Evolutionary conservation across 2,113 vertebrate genomes (phyloP).

Genomic region (Malaclemys terrapin): DNA sequence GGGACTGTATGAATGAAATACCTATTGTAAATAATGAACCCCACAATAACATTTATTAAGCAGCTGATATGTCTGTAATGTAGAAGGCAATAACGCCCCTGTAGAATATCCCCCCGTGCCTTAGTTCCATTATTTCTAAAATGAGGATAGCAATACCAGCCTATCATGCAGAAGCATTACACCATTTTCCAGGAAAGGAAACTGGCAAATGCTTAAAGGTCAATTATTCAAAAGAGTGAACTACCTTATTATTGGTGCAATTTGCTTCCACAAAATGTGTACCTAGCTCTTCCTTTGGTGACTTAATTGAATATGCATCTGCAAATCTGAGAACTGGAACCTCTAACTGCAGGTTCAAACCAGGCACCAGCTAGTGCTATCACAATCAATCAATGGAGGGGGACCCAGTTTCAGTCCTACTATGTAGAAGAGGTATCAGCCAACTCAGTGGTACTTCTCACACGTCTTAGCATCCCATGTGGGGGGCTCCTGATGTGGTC

Average conservation of each 20-base stretch:
- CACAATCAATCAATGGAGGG: no score
- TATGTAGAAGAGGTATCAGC: not conserved
- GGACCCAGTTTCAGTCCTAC: not conserved
- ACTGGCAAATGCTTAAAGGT: not conserved
- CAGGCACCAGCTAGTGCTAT: no score
- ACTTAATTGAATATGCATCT: not conserved
- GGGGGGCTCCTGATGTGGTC: not conserved
- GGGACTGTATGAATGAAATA: not conserved
- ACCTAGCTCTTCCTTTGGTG: not conserved
- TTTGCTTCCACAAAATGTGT: not conserved
- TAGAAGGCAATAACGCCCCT: not conserved
- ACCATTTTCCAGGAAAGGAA: not conserved
- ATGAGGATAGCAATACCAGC: not conserved
- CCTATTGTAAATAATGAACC: not conserved
- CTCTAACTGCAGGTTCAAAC: not conserved
- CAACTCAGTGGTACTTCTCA: no score
- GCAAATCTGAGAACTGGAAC: not conserved
- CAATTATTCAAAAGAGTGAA: not conserved
- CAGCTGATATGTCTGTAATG: not conserved
- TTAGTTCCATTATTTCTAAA: not conserved
- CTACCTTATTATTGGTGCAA: not conserved
- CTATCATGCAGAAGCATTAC: not conserved
- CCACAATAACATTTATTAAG: not conserved
- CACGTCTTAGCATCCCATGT: not conserved
- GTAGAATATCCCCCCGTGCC: not conserved